Evolutionary conservation across 2,888 invertebrate species (phyloP).

Genomic region (Abscondita cerata): DNA sequence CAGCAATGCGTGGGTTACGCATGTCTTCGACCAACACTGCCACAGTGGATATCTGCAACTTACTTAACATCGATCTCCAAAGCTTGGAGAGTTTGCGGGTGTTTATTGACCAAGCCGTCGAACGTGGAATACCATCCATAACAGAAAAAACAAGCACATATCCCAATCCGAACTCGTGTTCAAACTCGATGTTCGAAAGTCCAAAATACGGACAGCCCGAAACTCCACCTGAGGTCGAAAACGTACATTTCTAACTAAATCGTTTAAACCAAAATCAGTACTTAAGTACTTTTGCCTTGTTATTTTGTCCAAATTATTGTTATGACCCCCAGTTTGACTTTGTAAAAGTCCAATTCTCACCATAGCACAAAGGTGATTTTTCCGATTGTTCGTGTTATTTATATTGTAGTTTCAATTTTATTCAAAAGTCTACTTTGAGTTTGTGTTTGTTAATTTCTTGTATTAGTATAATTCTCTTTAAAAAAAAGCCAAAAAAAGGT

Average conservation of each 20-base stretch:
- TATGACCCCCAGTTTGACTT: conserved; percentile 11
- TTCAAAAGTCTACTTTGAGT: conserved; percentile 29
- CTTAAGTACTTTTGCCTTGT: conserved; percentile 8
- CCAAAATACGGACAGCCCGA: conserved; percentile 57
- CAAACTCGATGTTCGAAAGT: conserved; percentile 46
- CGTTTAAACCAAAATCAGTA: conserved; percentile 3
- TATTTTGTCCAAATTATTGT: conserved; percentile 10
- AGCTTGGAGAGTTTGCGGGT: conserved; percentile 64
- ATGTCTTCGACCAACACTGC: conserved; percentile 58
- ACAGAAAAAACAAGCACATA: conserved; percentile 41
- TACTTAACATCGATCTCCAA: conserved; percentile 62
- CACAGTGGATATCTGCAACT: conserved; percentile 54
- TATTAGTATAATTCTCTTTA: conserved; percentile 25
- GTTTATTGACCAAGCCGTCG: conserved; percentile 67
- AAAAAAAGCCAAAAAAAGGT: conserved; percentile 18
- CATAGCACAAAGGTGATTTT: neutral
- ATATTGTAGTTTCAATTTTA: conserved; percentile 31
- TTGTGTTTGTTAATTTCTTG: conserved; percentile 27
- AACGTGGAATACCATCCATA: conserved; percentile 54
- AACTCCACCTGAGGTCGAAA: conserved; percentile 58
- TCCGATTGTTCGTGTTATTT: conserved; percentile 18
- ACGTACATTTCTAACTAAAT: conserved; percentile 52
- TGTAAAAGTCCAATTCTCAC: conserved; percentile 19
- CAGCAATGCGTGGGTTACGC: conserved; percentile 69
- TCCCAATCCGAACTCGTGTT: conserved; percentile 33